Conservation (phyloP, 2,113 vertebrate species). For the Leptocoma aspasia region DNA sequence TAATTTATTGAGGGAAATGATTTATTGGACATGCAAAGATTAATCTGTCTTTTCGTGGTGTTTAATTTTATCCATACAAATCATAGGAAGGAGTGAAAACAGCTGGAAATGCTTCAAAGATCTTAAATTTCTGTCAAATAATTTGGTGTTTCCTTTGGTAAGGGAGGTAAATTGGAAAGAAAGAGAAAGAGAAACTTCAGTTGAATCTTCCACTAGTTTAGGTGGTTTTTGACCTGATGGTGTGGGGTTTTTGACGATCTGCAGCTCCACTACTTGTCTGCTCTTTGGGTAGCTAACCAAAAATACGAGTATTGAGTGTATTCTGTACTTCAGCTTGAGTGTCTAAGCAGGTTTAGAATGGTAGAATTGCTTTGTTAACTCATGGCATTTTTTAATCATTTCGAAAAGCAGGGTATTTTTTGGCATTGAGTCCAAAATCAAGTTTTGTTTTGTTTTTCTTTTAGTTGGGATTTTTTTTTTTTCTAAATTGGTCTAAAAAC, state of each 20-base stretch:
- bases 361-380: not conserved
- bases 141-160: not conserved
- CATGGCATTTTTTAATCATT: not conserved
- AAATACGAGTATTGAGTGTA: rapidly evolving
- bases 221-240: rapidly evolving
- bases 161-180: not conserved
- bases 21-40: not conserved
- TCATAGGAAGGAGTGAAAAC: not conserved
- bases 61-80: not conserved
- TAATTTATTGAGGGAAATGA: not conserved
- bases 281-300: not conserved
- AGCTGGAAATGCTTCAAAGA: not conserved
- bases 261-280: not conserved
- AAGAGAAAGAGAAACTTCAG: not conserved
- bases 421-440: not conserved
- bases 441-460: not conserved
- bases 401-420: not conserved
- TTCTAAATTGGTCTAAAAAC: not conserved
- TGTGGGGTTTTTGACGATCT: not conserved
- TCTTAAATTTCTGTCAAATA: not conserved
- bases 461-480: not conserved
- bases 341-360: not conserved
- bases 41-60: not conserved
- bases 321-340: not conserved
- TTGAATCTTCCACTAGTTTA: not conserved